Percentiles rank a stretch among this genome's conserved stretches.
Conservation (phyloP, 2,888 invertebrate genomes). For the Heliconius hortense region DNA sequence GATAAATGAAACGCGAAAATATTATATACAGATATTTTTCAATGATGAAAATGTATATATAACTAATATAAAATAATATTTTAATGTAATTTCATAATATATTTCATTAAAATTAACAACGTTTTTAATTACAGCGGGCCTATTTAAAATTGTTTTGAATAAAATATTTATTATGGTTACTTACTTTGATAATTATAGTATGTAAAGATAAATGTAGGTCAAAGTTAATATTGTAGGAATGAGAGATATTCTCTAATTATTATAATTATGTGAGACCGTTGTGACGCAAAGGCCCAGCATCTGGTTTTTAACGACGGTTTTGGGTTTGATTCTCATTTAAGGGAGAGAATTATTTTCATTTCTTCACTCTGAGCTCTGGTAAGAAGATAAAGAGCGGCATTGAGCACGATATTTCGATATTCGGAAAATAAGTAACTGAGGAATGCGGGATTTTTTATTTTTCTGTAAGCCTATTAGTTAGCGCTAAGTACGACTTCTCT, state of each 20-base stretch:
- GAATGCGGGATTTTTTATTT: too few species aligned
- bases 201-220: background rate
- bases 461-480: too few species aligned
- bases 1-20: constrained; percentile 39
- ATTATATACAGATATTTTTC: constrained; percentile 23
- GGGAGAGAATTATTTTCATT: background rate
- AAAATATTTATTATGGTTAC: background rate
- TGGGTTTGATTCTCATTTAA: background rate
- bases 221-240: background rate
- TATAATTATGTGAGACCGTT: background rate
- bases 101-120: background rate
- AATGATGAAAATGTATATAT: constrained; percentile 3
- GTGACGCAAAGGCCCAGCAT: background rate
- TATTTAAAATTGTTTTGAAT: background rate
- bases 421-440: too few species aligned
- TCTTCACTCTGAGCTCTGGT: background rate
- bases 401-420: background rate
- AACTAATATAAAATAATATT: background rate
- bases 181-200: background rate
- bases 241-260: background rate
- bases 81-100: background rate
- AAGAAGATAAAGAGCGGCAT: background rate
- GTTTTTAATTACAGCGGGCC: background rate
- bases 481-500: too few species aligned
- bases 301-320: background rate